A percentile compares a stretch with the other conserved stretches of the same genome.
phyloP scores from a whole-genome alignment of 2,113 vertebrate genomes.

The Rhinoderma darwinii region DNA sequence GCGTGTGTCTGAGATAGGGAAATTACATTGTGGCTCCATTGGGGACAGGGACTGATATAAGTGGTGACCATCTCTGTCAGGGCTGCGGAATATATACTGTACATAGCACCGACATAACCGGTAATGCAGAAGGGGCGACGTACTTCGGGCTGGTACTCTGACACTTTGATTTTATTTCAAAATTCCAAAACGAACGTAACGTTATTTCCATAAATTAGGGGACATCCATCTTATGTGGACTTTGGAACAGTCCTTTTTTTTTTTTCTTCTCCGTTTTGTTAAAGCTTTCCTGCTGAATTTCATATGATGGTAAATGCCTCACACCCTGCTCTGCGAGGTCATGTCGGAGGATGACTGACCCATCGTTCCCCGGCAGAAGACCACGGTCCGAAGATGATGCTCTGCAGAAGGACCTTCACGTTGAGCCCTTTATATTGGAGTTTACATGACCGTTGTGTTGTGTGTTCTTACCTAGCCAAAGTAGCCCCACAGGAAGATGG shows the following conservation, averaged over 20 bases:
- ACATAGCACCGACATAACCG: too few species aligned
- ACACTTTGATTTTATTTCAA: neutral
- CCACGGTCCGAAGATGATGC: too few species aligned
- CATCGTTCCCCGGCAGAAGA: neutral
- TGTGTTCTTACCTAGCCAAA: slow-evolving; percentile 76
- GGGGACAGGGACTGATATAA: too few species aligned
- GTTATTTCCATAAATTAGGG: neutral
- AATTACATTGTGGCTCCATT: too few species aligned
- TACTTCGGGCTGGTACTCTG: neutral
- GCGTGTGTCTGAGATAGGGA: too few species aligned
- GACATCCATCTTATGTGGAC: neutral
- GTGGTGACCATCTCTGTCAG: too few species aligned
- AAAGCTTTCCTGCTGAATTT: neutral
- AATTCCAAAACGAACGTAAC: neutral
- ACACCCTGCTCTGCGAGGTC: neutral
- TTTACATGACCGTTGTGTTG: neutral
- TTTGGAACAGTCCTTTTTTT: neutral
- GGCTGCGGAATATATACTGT: too few species aligned
- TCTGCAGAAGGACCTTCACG: neutral
- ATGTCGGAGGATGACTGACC: neutral
- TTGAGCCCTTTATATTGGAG: neutral
- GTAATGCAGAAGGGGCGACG: too few species aligned
- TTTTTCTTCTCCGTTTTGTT: neutral
- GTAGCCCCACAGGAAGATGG: slow-evolving; percentile 86
- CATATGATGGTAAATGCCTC: neutral